Evolutionary conservation across 2,797 vertebrate species (phyloP).

Genomic region (Micropoecilia bifurca): DNA sequence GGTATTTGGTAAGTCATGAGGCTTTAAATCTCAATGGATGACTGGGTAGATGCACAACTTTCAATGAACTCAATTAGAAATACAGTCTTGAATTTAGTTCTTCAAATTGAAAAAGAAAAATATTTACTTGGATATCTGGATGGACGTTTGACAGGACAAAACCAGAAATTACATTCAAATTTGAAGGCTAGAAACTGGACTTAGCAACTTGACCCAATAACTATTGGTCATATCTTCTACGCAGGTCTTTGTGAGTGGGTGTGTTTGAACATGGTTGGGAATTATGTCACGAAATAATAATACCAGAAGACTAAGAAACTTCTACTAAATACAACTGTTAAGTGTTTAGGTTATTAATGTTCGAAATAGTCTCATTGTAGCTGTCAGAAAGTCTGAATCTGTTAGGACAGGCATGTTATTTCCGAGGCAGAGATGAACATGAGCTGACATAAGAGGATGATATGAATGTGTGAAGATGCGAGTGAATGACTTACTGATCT

Average conservation of each 20-base stretch:
- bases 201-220: conserved; percentile 40
- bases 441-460: conserved; percentile 22
- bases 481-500: conserved; percentile 90
- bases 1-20: background rate
- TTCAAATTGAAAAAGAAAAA: conserved; percentile 47
- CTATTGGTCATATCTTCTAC: background rate
- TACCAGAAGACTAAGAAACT: conserved; percentile 32
- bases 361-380: conserved; percentile 33
- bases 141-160: background rate
- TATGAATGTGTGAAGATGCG: conserved; percentile 12
- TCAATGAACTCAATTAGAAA: background rate
- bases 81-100: conserved; percentile 17
- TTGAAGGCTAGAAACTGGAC: conserved; percentile 60
- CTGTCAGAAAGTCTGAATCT: conserved; percentile 23
- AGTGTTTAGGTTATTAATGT: conserved; percentile 61
- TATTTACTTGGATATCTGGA: conserved; percentile 18
- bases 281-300: conserved; percentile 30
- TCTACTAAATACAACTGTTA: conserved; percentile 54
- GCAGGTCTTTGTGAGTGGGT: background rate
- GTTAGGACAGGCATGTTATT: conserved; percentile 19
- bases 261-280: conserved; percentile 15
- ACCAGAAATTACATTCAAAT: conserved; percentile 39
- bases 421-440: conserved; percentile 3
- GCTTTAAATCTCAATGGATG: background rate
- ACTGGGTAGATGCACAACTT: background rate